Base-by-base conservation (phyloP, 2,888 invertebrate genomes). In the Rhagonycha fulva region DNA sequence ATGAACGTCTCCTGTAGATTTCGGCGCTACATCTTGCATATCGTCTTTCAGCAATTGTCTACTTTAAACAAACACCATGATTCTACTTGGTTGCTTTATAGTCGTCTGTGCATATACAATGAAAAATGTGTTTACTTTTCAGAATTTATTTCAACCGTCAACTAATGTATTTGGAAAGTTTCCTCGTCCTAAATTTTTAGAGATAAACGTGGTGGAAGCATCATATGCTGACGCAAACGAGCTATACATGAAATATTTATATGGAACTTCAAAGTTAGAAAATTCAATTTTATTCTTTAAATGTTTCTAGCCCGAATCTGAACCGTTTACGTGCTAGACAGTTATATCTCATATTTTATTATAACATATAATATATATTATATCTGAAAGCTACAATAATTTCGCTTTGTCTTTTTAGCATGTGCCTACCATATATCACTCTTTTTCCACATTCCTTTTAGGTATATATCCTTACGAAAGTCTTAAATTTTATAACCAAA, bases 111-210 rank as follows among this genome's bases (percentile, higher is more conserved):
- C 81, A 82, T 81, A 80, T 77, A 80, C 79, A 78, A 76, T 78
- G 82, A 82, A 82, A 82, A 82, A 82, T 82, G 80, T 82, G 81
- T 81, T 81, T 82, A 80, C 82, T 80, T 79, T 80, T 78, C 78
- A 70, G 70, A 76, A 78, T 78, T 78, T 78, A 78, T 78, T 72
- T 71, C 32, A 23, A 32, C 69, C 68, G 69, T 66, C 69, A 76
- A 76, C 68, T 72, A 69, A 70, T 74, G 74, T 76, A 76, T 74
- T 62, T 28, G 60, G 67, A 76, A 78, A 78, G 71, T 78, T 78
- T 78, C 71, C 73, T 71, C 77, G 78, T 76, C 74, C 72, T 77
- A 77, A 77, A 79, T 78, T 75, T 78, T 71, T 75, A 70, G 68
- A 77, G 79, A 78, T 79, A 77, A 79, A 79, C 72, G 79, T 80